Percentiles rank a stretch among this genome's conserved stretches.
Conservation (phyloP, 2,113 vertebrate species). For the Pristiophorus japonicus region DNA sequence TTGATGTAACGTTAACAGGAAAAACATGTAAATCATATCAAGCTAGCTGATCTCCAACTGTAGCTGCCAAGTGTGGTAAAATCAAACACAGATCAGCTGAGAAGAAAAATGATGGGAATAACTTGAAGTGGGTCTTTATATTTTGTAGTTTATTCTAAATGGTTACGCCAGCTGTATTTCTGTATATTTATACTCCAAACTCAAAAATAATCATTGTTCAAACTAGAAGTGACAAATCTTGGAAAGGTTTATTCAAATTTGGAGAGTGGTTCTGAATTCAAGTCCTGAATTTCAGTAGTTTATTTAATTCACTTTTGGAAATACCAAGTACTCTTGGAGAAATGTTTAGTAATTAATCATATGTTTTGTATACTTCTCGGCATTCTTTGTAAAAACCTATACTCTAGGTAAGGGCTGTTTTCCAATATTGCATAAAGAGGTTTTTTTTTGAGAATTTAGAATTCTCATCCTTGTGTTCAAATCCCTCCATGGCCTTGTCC, state of each 20-base stretch:
- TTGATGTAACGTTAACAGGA: background rate
- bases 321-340: background rate
- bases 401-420: background rate
- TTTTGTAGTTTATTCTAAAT: background rate
- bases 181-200: background rate
- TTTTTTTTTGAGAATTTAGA: background rate
- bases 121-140: background rate
- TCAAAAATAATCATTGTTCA: background rate
- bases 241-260: background rate
- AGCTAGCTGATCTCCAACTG: no score
- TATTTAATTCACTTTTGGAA: background rate
- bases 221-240: background rate
- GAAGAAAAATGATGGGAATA: background rate
- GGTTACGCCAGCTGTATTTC: background rate
- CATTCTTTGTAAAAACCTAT: background rate
- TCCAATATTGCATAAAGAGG: background rate
- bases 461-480: background rate
- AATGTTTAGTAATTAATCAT: background rate
- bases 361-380: background rate
- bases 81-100: background rate
- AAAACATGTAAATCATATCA: background rate
- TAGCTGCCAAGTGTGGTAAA: no score
- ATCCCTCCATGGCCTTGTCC: background rate
- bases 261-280: background rate
- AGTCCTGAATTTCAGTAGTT: background rate